Evolutionary conservation across 1,140 invertebrate genomes (phyloP).

Genomic region (Callitettix versicolor): DNA sequence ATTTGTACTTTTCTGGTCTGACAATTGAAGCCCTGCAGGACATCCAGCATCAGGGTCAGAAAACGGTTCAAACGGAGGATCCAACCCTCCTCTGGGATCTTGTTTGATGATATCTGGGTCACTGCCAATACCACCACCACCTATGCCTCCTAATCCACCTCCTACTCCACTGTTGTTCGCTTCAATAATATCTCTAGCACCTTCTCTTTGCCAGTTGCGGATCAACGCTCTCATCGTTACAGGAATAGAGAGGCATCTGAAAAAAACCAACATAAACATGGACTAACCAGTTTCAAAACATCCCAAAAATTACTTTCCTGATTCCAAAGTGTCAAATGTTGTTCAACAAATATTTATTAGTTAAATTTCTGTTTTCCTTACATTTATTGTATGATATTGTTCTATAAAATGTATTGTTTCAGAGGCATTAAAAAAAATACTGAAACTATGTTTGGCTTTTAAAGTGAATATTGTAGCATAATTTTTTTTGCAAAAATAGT

Average conservation of each 20-base stretch:
- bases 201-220: slow-evolving; percentile 42
- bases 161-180: slow-evolving; percentile 7
- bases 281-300: slow-evolving; percentile 14
- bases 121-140: slow-evolving; percentile 18
- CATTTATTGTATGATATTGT: too few species aligned
- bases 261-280: slow-evolving; percentile 26
- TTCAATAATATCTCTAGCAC: slow-evolving; percentile 7
- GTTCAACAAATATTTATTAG: background rate
- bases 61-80: slow-evolving; percentile 3
- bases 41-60: background rate
- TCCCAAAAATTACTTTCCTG: background rate
- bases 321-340: background rate
- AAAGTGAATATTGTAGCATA: too few species aligned
- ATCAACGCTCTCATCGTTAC: slow-evolving; percentile 69
- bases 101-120: slow-evolving; percentile 41
- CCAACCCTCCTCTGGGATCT: slow-evolving; percentile 34
- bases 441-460: background rate
- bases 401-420: background rate
- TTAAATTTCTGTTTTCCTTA: background rate
- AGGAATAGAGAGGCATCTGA: slow-evolving; percentile 78
- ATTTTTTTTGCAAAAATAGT: too few species aligned
- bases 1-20: background rate
- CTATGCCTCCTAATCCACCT: slow-evolving; percentile 9
- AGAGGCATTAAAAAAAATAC: background rate
- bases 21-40: background rate